Evolutionary conservation across 2,113 vertebrate species (phyloP), one percentile per base, ranked within the genome.

Genomic region (Protomyctophum bolini): DNA sequence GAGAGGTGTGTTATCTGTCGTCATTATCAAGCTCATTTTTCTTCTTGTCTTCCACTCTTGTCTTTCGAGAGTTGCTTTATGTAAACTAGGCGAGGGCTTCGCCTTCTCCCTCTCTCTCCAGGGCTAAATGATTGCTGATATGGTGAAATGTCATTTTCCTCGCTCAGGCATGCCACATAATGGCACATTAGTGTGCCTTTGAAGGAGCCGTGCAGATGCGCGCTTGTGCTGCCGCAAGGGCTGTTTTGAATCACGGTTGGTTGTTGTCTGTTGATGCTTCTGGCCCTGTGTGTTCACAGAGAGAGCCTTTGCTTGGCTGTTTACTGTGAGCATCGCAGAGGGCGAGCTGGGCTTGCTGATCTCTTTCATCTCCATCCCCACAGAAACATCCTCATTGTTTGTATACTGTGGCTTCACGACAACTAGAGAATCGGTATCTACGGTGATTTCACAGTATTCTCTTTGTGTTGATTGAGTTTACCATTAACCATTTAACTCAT

Each of bases 241-340:
- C 83, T 85, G 76, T 87, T 86, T 79, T 83, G 78, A 81, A 76
- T 75, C 0, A 41, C 10, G 69, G 51, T 70, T 84, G 80, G 75
- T 85, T 87, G 11, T 48, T 65, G 74, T 80, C 63, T 80, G 72
- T 81, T 85, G 72, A 82, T 72, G 83, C 76, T 81, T 63, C 77
- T 59, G 79, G 83, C 79, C 77, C 68, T 81, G 51, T 81, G 51
- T 0, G 54, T 66, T 74, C 41, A 72, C 33, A 41, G 33, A 41
- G 33, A 74, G 64, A 73, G 63, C 29, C 66, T 52, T 51, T 60
- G 65, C 75, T 68, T 45, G 6, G 51, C 50, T 45, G 55, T 82
- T 77, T 68, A 66, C 11, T 3, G n/a, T 28, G 72, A 76, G 47
- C 21, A 68, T 51, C 68, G 49, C 49, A 49, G 52, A 78, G 72